Percentiles rank a stretch among this genome's conserved stretches.
Evolutionary conservation across 2,797 vertebrate genomes (phyloP).

Genomic region (Choloepus didactylus): DNA sequence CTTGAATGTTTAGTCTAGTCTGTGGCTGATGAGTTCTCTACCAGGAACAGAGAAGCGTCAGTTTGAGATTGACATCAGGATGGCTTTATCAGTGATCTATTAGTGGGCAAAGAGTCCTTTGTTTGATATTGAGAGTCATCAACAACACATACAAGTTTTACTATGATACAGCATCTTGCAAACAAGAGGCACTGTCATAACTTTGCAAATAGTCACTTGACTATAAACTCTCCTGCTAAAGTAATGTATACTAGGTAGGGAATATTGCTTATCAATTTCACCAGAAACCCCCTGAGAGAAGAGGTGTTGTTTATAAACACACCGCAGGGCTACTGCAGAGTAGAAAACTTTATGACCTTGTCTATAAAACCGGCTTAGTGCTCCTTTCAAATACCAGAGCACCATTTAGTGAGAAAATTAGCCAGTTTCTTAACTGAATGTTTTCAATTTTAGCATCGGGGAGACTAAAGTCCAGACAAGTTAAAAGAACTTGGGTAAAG

Average conservation of each 20-base stretch:
- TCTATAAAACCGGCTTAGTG: not conserved
- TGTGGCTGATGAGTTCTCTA: not conserved
- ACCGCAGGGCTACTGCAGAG: not conserved
- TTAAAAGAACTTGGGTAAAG: not conserved
- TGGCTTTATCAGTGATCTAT: not conserved
- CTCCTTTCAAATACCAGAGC: not conserved
- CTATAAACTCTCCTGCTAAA: not conserved
- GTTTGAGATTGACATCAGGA: not conserved
- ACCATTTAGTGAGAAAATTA: conserved; percentile 4
- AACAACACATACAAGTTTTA: not conserved
- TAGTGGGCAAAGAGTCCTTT: not conserved
- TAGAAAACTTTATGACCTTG: not conserved
- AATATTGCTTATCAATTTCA: not conserved
- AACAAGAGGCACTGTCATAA: not conserved
- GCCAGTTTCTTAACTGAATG: not conserved
- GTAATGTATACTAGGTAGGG: not conserved
- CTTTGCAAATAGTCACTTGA: not conserved
- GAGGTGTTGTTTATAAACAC: not conserved
- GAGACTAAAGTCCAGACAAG: conserved; percentile 13
- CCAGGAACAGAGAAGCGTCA: not conserved
- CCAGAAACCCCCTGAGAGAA: not conserved
- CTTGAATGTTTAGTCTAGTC: conserved; percentile 28
- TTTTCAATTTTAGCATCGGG: conserved; percentile 40
- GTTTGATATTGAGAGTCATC: not conserved
- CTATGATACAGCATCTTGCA: not conserved